A percentile compares a stretch with the other conserved stretches of the same genome.
These are phyloP conservation scores for Cuculus canorus DNA, from an alignment of 2,797 vertebrate genomes.

Conservation along the genomic window DNA sequence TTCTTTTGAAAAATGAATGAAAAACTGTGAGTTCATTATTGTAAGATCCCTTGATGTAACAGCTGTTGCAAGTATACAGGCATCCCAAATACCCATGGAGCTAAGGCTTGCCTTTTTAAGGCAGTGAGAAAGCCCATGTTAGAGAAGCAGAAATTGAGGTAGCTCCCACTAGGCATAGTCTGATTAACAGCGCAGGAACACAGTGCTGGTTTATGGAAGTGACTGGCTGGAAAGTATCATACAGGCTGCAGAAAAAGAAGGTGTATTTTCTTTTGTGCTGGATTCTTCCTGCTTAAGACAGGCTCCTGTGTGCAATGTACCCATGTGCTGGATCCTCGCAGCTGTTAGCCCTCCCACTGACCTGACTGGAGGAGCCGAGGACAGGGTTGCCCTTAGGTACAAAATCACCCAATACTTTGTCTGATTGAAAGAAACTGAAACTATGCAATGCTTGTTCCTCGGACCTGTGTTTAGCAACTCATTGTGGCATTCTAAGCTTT, in stretches of 20 bases:
- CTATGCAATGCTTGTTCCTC: neutral
- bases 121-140: neutral
- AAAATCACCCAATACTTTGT: neutral
- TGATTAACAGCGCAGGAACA: neutral
- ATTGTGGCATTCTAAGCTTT: neutral
- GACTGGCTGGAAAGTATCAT: neutral
- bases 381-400: neutral
- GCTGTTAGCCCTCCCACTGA: neutral
- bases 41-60: neutral
- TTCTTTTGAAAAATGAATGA: constrained; percentile 16
- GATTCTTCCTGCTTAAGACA: neutral
- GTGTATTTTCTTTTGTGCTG: neutral
- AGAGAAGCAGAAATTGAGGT: neutral
- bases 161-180: neutral
- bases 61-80: neutral
- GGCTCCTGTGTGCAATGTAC: neutral
- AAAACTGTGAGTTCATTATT: neutral
- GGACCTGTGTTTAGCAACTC: neutral
- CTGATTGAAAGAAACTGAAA: neutral
- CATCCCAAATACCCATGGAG: neutral
- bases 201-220: neutral
- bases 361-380: neutral
- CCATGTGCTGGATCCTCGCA: neutral
- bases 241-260: neutral
- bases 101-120: neutral